phyloP scores from a whole-genome alignment of 2,113 vertebrate genomes.

The Anseranas semipalmata region DNA sequence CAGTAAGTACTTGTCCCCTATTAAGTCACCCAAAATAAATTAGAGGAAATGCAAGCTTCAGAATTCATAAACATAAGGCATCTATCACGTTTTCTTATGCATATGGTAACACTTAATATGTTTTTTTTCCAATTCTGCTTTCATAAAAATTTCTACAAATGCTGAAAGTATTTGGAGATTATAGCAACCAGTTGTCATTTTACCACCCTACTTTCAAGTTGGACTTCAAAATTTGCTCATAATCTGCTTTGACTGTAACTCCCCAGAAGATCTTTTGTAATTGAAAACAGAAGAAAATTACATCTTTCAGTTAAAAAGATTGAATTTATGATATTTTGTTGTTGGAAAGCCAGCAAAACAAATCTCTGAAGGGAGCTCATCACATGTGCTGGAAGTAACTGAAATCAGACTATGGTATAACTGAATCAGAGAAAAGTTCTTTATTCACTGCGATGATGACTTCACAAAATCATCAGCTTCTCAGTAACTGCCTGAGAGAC shows the following conservation, averaged over 20 bases:
- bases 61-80: neutral
- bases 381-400: neutral
- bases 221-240: neutral
- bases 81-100: neutral
- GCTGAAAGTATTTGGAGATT: neutral
- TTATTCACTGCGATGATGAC: neutral
- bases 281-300: neutral
- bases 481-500: neutral
- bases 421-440: neutral
- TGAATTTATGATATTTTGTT: neutral
- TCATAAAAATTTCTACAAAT: neutral
- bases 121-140: neutral
- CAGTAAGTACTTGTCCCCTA: neutral
- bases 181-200: neutral
- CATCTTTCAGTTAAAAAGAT: neutral
- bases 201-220: neutral
- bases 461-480: constrained; percentile 10
- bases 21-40: neutral
- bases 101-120: neutral
- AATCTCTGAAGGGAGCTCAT: neutral
- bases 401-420: neutral
- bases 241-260: neutral
- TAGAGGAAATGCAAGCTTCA: neutral
- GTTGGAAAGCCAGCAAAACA: neutral
- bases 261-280: neutral